Evolutionary conservation across 2,888 invertebrate species (phyloP).

Genomic region (Lepidochitona cinerea): DNA sequence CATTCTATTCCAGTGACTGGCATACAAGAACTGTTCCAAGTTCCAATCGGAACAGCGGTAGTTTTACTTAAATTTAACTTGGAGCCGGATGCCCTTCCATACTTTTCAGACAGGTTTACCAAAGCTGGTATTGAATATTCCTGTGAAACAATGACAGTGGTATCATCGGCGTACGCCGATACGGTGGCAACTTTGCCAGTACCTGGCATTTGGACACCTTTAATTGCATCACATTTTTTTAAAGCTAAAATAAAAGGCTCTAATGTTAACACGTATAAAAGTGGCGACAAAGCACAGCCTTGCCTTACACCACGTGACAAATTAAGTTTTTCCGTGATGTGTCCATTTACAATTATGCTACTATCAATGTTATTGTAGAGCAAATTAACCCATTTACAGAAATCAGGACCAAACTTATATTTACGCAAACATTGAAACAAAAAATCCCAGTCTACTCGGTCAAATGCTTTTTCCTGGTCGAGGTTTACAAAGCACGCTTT

Average conservation of each 20-base stretch:
- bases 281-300: conserved; percentile 25
- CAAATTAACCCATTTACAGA: conserved; percentile 30
- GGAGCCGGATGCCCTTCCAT: conserved; percentile 21
- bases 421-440: conserved; percentile 27
- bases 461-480: conserved; percentile 38
- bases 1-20: too few species aligned
- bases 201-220: conserved; percentile 21
- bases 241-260: not conserved
- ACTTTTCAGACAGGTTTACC: conserved; percentile 1
- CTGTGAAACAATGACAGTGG: conserved; percentile 7
- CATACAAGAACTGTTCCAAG: not conserved
- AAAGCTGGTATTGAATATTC: conserved; percentile 2
- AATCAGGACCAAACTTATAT: conserved; percentile 33
- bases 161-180: conserved; percentile 18
- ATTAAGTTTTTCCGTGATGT: not conserved
- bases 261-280: not conserved
- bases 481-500: conserved; percentile 27
- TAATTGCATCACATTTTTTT: not conserved
- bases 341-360: not conserved
- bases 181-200: not conserved
- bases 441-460: conserved; percentile 7
- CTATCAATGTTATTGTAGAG: not conserved
- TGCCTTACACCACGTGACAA: conserved; percentile 24
- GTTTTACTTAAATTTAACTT: conserved; percentile 29
- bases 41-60: conserved; percentile 14